Evolutionary conservation across 2,113 vertebrate genomes (phyloP).

Genomic region (Ptilonorhynchus violaceus): DNA sequence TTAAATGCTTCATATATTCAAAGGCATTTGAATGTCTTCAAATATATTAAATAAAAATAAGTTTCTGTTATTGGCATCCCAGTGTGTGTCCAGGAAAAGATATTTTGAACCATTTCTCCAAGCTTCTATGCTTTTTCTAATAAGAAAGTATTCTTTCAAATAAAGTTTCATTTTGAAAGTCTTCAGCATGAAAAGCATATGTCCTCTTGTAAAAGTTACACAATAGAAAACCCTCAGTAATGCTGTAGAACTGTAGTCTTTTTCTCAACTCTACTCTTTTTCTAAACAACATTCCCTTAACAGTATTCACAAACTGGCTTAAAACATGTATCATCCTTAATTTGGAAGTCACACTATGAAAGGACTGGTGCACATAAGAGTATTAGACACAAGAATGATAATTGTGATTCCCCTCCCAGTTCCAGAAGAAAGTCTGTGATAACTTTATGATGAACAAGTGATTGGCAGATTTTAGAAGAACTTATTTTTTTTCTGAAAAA

Average conservation of each 20-base stretch:
- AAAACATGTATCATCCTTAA: not conserved
- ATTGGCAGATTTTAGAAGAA: not conserved
- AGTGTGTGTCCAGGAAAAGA: not conserved
- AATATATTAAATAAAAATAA: not conserved
- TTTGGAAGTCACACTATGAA: not conserved
- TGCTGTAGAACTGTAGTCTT: not conserved
- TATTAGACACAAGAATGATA: not conserved
- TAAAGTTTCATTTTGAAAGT: not conserved
- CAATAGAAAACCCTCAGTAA: not conserved
- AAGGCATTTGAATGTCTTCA: not conserved
- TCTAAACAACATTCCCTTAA: not conserved
- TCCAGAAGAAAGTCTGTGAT: not conserved
- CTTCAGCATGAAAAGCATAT: not conserved
- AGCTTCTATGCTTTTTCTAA: not conserved
- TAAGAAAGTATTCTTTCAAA: not conserved
- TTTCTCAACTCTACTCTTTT: not conserved
- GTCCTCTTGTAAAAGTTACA: not conserved
- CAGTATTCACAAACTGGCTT: not conserved
- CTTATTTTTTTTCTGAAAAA: not conserved
- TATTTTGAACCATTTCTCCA: not conserved
- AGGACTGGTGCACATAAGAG: not conserved
- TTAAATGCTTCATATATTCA: not conserved
- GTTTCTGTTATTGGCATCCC: not conserved
- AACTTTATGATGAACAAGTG: not conserved
- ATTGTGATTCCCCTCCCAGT: not conserved